A percentile compares a stretch with the other conserved stretches of the same genome.
Evolutionary conservation across 2,797 vertebrate genomes (phyloP).

Genomic region (Ptychobarbus kaznakovi): DNA sequence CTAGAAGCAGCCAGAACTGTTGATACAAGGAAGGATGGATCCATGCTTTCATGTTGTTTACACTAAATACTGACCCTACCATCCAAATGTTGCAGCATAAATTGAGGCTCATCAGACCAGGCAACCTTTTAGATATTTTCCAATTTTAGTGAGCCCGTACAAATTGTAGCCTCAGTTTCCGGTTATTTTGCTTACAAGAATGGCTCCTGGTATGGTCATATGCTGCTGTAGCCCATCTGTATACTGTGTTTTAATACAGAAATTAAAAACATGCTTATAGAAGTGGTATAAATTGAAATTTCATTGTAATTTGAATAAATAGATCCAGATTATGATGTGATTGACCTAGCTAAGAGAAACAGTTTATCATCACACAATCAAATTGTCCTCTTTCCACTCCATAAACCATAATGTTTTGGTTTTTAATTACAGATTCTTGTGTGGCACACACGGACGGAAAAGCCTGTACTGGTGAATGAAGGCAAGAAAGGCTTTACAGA

Average conservation of each 20-base stretch:
- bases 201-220: not conserved
- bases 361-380: not conserved
- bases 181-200: not conserved
- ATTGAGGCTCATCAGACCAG: constrained; percentile 21
- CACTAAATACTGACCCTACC: constrained; percentile 47
- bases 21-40: not conserved
- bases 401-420: not conserved
- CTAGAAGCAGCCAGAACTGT: not conserved
- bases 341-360: not conserved
- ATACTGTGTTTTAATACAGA: not conserved
- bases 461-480: constrained; percentile 96
- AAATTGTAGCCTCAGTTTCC: not conserved
- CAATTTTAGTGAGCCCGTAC: not conserved
- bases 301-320: constrained; percentile 4
- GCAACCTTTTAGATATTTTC: not conserved
- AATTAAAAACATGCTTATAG: not conserved
- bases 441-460: constrained; percentile 98
- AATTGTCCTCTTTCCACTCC: not conserved
- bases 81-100: constrained; percentile 42
- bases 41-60: constrained; percentile 40
- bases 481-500: constrained; percentile 99
- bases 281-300: not conserved
- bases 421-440: constrained; percentile 88
- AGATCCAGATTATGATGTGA: not conserved
- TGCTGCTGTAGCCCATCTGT: not conserved